Evolutionary conservation across 2,888 invertebrate species (phyloP), one percentile per base, ranked within the genome.

Genomic region (Nematopogon swammerdamellus): DNA sequence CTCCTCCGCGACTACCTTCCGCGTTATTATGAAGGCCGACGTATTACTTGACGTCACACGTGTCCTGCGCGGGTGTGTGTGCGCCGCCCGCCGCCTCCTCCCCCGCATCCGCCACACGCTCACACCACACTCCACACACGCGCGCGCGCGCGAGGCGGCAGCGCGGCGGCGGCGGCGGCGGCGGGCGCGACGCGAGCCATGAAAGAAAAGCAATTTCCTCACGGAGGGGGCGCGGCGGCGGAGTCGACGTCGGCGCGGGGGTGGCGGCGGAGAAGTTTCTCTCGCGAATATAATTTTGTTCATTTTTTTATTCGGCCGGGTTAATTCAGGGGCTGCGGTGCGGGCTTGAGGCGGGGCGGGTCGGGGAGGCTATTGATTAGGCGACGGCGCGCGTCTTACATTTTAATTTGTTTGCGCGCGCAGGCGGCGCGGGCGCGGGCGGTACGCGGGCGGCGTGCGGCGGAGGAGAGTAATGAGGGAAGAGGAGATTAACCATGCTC

Each of bases 331-430:
- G 76, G 11, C 11, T 17, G 43, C 5, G 43, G 43, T 5, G 18
- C 18, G 43, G 18, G 18, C 18, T 17, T 4, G n/a, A 5, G n/a
- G 43, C 44, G 44, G 67, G 72, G 73, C 72, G 72, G 74, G 72
- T 72, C 30, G 67, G 71, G 72, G 68, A 70, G 70, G 79, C 77
- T 79, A 79, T 79, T 79, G 79, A 79, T 79, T 79, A 79, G 77
- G 77, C 30, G 46, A 20, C 46, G 47, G 14, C 30, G 75, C 74
- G 79, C 77, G 77, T 79, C 77, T 77, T 77, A 77, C 74, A 73
- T 75, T 77, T 79, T 77, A 77, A 76, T 79, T 76, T 77, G 77
- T 77, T 77, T 77, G 79, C 79, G 77, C 76, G 76, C 79, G 79
- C 77, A 79, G 72, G 69, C 63, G 54, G 57, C 68, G 76, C 77